Percentiles rank a stretch among this genome's conserved stretches.
These are phyloP conservation scores for Willowsia nigromaculata DNA, from an alignment of 2,888 invertebrate genomes.

Conservation along the genomic window DNA sequence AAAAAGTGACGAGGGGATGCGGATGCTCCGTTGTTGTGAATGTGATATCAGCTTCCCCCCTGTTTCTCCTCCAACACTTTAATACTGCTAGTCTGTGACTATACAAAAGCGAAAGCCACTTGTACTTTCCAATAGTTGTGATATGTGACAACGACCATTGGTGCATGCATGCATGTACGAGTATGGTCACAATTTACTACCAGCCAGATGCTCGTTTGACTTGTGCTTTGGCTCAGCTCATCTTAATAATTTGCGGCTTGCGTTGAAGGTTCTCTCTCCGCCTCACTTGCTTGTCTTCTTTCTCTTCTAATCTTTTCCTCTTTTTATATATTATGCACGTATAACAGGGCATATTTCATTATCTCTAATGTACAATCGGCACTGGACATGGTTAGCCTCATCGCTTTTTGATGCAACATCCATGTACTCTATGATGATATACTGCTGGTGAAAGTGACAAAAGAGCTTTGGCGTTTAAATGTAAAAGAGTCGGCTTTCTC, in stretches of 20 bases:
- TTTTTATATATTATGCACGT: background rate
- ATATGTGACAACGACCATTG: background rate
- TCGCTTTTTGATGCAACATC: background rate
- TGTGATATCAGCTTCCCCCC: background rate
- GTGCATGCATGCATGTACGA: constrained; percentile 20
- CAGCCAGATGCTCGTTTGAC: constrained; percentile 49
- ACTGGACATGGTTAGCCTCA: background rate
- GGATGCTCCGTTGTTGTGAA: background rate
- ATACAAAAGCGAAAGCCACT: background rate
- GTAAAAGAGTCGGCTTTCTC: background rate
- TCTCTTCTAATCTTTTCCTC: constrained; percentile 31
- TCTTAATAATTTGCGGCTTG: constrained; percentile 52
- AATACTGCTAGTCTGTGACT: background rate
- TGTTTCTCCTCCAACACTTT: background rate
- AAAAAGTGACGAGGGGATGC: constrained; percentile 7
- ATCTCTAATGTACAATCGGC: background rate
- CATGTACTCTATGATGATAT: background rate
- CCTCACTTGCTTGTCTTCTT: constrained; percentile 12
- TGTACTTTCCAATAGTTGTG: background rate
- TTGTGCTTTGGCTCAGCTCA: constrained; percentile 26
- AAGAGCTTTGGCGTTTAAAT: background rate
- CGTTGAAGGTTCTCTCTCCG: background rate
- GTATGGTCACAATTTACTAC: constrained; percentile 47
- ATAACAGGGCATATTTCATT: background rate
- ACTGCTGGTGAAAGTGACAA: background rate